A percentile compares a stretch with the other conserved stretches of the same genome.
Conservation (phyloP, 2,888 invertebrate species). For the Synergus umbraculus region DNA sequence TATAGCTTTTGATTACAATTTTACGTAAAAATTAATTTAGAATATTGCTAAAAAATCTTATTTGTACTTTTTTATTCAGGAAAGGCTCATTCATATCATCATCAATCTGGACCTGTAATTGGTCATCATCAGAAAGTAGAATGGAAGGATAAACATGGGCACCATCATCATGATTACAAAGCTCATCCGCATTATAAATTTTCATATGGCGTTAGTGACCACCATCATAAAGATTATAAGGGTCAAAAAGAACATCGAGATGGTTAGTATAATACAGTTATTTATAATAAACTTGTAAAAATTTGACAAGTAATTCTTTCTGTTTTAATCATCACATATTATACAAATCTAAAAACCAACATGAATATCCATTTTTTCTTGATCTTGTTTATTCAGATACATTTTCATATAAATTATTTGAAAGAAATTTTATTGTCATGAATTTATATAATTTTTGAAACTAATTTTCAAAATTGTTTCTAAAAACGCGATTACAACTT, state of each 20-base stretch:
- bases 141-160: slow-evolving; percentile 66
- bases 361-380: background rate
- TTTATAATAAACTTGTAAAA: too few species aligned
- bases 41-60: background rate
- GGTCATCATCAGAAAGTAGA: slow-evolving; percentile 61
- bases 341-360: background rate
- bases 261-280: slow-evolving; percentile 54
- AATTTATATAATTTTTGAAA: background rate
- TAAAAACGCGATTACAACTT: background rate
- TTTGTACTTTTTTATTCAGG: background rate
- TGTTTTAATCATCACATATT: background rate
- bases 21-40: background rate
- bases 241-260: slow-evolving; percentile 67
- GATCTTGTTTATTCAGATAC: background rate
- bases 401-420: background rate
- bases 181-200: slow-evolving; percentile 66
- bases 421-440: background rate
- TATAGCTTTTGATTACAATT: background rate
- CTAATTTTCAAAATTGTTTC: background rate
- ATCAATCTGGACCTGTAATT: slow-evolving; percentile 21
- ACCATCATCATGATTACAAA: slow-evolving; percentile 63
- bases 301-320: background rate
- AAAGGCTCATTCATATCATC: slow-evolving; percentile 23
- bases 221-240: slow-evolving; percentile 64
- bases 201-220: slow-evolving; percentile 63